phyloP scores from a whole-genome alignment of 1,140 invertebrate species.

The Listronotus oregonensis region DNA sequence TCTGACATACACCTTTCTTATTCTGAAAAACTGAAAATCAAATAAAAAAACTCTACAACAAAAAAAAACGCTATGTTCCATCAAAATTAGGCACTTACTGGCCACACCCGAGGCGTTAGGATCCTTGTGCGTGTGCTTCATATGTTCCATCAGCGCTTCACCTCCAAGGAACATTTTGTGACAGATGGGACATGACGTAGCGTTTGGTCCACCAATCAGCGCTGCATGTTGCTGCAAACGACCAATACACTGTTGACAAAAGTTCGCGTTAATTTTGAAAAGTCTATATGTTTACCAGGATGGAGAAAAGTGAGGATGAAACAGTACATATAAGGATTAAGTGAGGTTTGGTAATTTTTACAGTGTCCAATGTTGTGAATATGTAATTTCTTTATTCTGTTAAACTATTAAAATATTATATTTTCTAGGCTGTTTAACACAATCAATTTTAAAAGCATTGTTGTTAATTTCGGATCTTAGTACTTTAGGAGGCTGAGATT shows the following conservation, averaged over 20 bases:
- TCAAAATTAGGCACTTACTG: slow-evolving; percentile 72
- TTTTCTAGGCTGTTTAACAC: no score
- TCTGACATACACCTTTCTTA: no score
- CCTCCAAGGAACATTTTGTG: slow-evolving; percentile 89
- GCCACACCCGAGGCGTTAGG: slow-evolving; percentile 84
- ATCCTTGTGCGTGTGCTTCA: slow-evolving; percentile 94
- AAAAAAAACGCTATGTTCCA: slow-evolving; percentile 12
- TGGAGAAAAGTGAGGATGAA: neutral
- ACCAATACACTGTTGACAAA: slow-evolving; percentile 58
- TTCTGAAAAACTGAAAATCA: no score
- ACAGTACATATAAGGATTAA: no score
- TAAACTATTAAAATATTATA: no score
- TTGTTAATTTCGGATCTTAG: no score
- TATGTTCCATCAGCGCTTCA: slow-evolving; percentile 91
- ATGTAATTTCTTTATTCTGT: no score
- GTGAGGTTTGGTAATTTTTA: no score
- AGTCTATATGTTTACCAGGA: slow-evolving; percentile 45
- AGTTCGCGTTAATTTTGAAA: slow-evolving; percentile 50
- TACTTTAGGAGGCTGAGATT: no score
- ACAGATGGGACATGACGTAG: slow-evolving; percentile 87
- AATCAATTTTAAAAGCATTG: no score
- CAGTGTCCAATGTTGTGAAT: no score
- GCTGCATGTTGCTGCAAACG: slow-evolving; percentile 90
- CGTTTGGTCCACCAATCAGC: slow-evolving; percentile 86
- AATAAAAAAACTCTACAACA: neutral